These are phyloP conservation scores for Miniopterus natalensis DNA, from an alignment of 2,113 vertebrate species.

Conservation along the genomic window DNA sequence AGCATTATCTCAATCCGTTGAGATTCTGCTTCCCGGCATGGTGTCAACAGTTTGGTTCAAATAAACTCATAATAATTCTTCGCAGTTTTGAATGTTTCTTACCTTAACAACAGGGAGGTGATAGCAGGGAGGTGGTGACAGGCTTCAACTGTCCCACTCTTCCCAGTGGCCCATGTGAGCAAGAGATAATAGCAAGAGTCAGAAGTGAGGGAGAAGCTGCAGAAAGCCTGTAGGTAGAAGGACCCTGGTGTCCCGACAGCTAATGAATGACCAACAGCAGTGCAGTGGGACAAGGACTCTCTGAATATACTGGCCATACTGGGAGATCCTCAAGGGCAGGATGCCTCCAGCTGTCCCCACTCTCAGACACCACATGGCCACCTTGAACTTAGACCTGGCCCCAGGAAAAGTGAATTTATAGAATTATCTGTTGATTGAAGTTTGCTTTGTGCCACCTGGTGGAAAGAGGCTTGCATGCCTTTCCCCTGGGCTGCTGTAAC, in stretches of 20 bases:
- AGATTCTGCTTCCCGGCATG: too few species aligned
- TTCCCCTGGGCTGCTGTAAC: not conserved
- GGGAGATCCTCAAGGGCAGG: not conserved
- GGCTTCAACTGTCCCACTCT: too few species aligned
- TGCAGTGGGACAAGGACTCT: not conserved
- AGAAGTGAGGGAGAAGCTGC: not conserved
- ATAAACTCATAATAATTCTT: too few species aligned
- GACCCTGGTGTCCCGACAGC: not conserved
- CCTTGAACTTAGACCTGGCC: not conserved
- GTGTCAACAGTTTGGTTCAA: too few species aligned
- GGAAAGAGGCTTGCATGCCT: not conserved
- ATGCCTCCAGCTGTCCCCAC: not conserved
- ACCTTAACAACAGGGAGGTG: not conserved
- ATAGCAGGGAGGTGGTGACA: not conserved
- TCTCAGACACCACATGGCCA: not conserved
- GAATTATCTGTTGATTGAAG: not conserved
- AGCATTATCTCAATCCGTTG: too few species aligned
- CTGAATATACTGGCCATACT: accelerated
- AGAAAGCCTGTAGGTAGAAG: not conserved
- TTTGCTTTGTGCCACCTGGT: conserved; percentile 45
- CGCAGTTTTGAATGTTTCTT: too few species aligned
- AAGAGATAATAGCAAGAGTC: not conserved
- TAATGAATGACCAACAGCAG: not conserved
- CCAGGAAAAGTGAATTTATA: not conserved
- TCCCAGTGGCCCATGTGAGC: not conserved